Percentiles rank a stretch among this genome's conserved stretches.
Conservation (phyloP, 1,140 invertebrate genomes). For the Drosophila guanche region DNA sequence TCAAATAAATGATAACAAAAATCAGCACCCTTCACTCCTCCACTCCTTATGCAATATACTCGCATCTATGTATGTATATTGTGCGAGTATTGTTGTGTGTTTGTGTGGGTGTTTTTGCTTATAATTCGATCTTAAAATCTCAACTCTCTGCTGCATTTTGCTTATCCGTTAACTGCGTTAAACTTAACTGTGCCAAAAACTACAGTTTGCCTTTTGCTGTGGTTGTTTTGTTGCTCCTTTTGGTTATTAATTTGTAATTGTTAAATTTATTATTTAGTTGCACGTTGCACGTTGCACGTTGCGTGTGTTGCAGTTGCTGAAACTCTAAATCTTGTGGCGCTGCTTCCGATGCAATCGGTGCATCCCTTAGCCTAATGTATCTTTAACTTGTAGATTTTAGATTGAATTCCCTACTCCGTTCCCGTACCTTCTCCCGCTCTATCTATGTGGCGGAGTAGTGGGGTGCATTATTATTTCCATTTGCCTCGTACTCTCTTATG, state of each 20-base stretch:
- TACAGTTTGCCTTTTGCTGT: conserved; percentile 38
- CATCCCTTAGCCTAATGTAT: conserved; percentile 37
- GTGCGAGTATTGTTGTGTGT: conserved; percentile 8
- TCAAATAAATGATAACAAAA: conserved; percentile 76
- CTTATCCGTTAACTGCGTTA: conserved; percentile 18
- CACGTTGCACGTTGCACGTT: conserved; percentile 36
- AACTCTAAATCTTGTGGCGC: conserved; percentile 76
- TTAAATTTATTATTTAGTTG: conserved; percentile 63
- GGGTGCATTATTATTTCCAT: conserved; percentile 73
- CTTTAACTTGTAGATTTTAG: conserved; percentile 48
- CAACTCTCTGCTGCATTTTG: conserved; percentile 13
- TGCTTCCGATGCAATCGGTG: conserved; percentile 41
- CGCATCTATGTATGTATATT: conserved; percentile 15
- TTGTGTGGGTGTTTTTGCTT: not conserved
- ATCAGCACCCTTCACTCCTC: conserved; percentile 31
- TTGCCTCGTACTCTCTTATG: conserved; percentile 38
- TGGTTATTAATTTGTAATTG: conserved; percentile 35
- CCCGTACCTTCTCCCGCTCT: conserved; percentile 19
- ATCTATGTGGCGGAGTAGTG: conserved; percentile 58
- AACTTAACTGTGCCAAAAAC: conserved; percentile 56
- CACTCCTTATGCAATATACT: conserved; percentile 22
- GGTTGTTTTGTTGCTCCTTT: conserved; percentile 10
- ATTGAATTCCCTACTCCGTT: conserved; percentile 17
- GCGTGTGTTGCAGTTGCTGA: conserved; percentile 63
- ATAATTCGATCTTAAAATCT: conserved; percentile 12